Evolutionary conservation across 2,888 invertebrate genomes (phyloP).

Genomic region (Girardia tigrina): DNA sequence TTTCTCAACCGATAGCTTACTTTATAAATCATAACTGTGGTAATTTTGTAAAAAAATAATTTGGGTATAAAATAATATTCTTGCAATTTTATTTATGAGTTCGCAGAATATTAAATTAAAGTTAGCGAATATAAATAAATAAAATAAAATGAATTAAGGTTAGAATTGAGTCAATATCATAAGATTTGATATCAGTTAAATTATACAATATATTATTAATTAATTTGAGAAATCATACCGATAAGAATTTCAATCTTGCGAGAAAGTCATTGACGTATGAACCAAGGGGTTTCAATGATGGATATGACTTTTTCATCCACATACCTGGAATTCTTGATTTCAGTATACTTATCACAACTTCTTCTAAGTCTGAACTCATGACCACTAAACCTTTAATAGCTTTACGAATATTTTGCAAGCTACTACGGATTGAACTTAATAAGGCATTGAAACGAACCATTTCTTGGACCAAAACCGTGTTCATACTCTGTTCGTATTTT

Average conservation of each 20-base stretch:
- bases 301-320: conserved; percentile 50
- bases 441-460: conserved; percentile 48
- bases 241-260: conserved; percentile 46
- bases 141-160: too few relatives aligned
- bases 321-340: conserved; percentile 49
- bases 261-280: conserved; percentile 49
- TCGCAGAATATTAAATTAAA: too few relatives aligned
- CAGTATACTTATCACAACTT: conserved; percentile 49
- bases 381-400: conserved; percentile 48
- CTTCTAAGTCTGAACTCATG: conserved; percentile 48
- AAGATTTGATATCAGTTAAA: too few relatives aligned
- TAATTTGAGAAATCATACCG: conserved; percentile 41
- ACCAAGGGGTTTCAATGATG: conserved; percentile 49
- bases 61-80: too few relatives aligned
- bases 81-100: too few relatives aligned
- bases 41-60: too few relatives aligned
- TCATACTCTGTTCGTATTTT: conserved; percentile 49
- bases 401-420: conserved; percentile 46
- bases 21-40: too few relatives aligned
- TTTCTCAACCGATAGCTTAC: too few relatives aligned
- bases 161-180: too few relatives aligned
- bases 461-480: conserved; percentile 49
- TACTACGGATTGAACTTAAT: conserved; percentile 43
- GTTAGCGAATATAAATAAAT: too few relatives aligned
- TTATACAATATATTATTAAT: too few relatives aligned